These are phyloP conservation scores for Brachypteracias leptosomus DNA, from an alignment of 2,113 vertebrate genomes.

Conservation along the genomic window DNA sequence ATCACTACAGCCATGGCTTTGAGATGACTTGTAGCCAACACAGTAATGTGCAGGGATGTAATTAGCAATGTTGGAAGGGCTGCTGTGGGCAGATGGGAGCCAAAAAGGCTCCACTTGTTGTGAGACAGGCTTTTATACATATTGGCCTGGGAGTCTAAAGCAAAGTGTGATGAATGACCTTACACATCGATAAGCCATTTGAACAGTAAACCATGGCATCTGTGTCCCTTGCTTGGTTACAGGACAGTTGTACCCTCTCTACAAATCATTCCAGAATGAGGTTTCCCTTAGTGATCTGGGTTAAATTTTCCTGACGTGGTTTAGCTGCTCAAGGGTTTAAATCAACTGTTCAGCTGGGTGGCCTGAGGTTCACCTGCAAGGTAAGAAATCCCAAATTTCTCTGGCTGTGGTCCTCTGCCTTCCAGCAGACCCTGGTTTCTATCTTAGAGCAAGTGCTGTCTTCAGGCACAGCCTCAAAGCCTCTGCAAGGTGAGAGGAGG, in stretches of 20 bases:
- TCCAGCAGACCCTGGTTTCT: not conserved
- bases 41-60: not conserved
- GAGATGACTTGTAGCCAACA: not conserved
- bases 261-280: slow-evolving; percentile 4
- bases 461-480: not conserved
- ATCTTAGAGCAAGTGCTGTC: not conserved
- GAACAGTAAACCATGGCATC: slow-evolving; percentile 10
- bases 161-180: slow-evolving; percentile 17
- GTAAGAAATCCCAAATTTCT: not conserved
- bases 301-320: not conserved
- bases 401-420: not conserved
- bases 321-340: not conserved
- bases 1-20: not conserved
- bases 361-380: not conserved
- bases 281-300: not conserved
- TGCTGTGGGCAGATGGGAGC: slow-evolving; percentile 29
- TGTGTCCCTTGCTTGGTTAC: not conserved
- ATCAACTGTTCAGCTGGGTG: rapidly evolving
- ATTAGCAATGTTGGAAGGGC: not conserved
- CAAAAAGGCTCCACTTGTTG: not conserved
- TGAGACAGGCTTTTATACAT: not conserved
- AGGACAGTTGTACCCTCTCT: not conserved
- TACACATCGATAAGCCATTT: not conserved
- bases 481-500: not conserved
- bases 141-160: not conserved